A percentile compares a stretch with the other conserved stretches of the same genome.
These are phyloP conservation scores for Dysmachus trigonus DNA, from an alignment of 2,888 invertebrate genomes.

Conservation along the genomic window DNA sequence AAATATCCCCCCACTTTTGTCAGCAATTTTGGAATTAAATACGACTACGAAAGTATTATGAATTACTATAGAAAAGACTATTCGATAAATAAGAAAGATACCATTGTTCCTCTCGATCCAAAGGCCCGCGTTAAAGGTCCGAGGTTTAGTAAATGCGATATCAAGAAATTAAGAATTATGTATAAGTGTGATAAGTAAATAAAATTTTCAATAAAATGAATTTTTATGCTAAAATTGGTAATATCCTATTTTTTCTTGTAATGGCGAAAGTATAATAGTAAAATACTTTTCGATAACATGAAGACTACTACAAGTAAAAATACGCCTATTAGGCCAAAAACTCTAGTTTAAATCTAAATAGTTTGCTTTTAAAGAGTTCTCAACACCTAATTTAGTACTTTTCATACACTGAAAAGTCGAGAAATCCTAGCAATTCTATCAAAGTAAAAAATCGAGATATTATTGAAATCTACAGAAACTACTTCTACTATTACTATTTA, in stretches of 20 bases:
- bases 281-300: too few relatives aligned
- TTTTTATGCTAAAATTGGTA: background rate
- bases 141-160: background rate
- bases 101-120: constrained; percentile 69
- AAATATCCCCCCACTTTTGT: constrained; percentile 73
- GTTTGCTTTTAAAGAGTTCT: too few relatives aligned
- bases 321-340: too few relatives aligned
- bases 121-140: background rate
- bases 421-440: too few relatives aligned
- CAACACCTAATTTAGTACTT: too few relatives aligned
- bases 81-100: constrained; percentile 72
- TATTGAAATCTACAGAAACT: too few relatives aligned
- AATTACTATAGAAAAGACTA: constrained; percentile 76
- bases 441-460: too few relatives aligned
- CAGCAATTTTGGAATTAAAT: constrained; percentile 72
- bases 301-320: too few relatives aligned
- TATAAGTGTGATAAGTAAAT: background rate
- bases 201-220: background rate
- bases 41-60: constrained; percentile 79
- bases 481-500: too few relatives aligned
- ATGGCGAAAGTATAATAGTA: too few relatives aligned
- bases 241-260: background rate
- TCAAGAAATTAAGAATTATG: background rate
- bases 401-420: too few relatives aligned
- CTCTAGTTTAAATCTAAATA: too few relatives aligned